Evolutionary conservation across 2,888 invertebrate genomes (phyloP), one percentile per base, ranked within the genome.

Genomic region (Smittia sp.): DNA sequence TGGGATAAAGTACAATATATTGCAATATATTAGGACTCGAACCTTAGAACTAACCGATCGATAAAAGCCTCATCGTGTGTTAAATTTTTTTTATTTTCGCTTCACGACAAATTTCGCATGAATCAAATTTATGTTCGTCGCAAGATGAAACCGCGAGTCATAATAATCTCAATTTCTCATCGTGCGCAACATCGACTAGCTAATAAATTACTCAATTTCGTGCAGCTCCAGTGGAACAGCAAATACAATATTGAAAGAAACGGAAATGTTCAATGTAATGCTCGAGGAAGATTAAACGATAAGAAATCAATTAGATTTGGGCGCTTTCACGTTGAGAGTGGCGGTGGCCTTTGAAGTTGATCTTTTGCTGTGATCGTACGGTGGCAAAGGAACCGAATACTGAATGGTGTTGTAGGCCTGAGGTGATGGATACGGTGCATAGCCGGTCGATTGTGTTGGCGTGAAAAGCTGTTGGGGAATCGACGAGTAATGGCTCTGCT

Each of bases 391-490:
- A 6, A 76, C 73, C 1, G 78, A 77, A 74, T 77, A 78, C 1
- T 77, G 76, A 32, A 78, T 77, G 18, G 80, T 79, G 68, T 80
- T 80, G 74, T 81, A 80, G 46, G 75, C 38, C 78, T 76, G 63
- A 77, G 78, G 73, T 81, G 81, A 74, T 80, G 80, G 18, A 79
- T 76, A 7, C 27, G 52, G 27, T 7, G 67, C 41, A 11, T 69
- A 69, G 15, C 54, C 27, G 1, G 80, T 75, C 65, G 79, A 80
- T 66, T 80, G 78, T 58, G 79, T 77, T 78, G 79, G 68, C 78
- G 77, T 74, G 78, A 77, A 75, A 68, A 65, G 74, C 13, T 76
- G 75, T 24, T 75, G 76, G 32, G 3, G 32, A 32, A 9, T 9
- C 20, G 75, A 74, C 11, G 75, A 38, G 32, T 76, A 32, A 25